phyloP scores from a whole-genome alignment of 2,113 vertebrate genomes.

The Euleptes europaea region DNA sequence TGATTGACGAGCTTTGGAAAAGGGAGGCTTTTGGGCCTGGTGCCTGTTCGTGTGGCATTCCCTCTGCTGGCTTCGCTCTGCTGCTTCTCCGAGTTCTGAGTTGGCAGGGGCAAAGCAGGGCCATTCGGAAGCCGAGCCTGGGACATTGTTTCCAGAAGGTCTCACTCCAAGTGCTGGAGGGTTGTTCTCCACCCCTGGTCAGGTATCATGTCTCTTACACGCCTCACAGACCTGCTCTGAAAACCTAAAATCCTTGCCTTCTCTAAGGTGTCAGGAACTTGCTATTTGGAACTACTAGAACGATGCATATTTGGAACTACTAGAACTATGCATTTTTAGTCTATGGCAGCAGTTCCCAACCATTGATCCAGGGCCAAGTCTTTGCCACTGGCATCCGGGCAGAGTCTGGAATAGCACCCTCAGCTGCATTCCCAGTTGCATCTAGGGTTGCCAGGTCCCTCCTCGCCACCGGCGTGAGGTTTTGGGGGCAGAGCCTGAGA shows the following conservation, averaged over 20 bases:
- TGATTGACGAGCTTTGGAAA: slow-evolving; percentile 34
- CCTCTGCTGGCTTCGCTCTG: neutral
- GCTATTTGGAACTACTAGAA: neutral
- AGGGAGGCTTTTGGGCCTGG: slow-evolving; percentile 4
- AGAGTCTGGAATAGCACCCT: neutral
- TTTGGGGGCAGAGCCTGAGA: too few relatives aligned
- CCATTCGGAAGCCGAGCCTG: neutral
- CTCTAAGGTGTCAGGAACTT: neutral
- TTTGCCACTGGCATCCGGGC: neutral
- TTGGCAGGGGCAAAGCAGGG: neutral
- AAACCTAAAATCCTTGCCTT: neutral
- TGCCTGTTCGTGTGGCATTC: slow-evolving; percentile 19
- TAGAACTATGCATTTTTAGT: neutral
- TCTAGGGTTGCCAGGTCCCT: too few relatives aligned
- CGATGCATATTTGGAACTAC: neutral
- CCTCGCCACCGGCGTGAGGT: too few relatives aligned
- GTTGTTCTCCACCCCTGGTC: neutral
- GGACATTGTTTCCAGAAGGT: neutral
- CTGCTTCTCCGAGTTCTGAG: neutral
- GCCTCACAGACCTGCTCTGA: neutral
- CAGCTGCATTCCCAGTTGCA: neutral
- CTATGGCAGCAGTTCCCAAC: neutral
- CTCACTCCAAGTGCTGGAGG: neutral
- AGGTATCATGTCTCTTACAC: neutral
- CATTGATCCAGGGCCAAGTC: neutral